These are phyloP conservation scores for Phyto melanocephala DNA, from an alignment of 2,888 invertebrate genomes.

Conservation along the genomic window DNA sequence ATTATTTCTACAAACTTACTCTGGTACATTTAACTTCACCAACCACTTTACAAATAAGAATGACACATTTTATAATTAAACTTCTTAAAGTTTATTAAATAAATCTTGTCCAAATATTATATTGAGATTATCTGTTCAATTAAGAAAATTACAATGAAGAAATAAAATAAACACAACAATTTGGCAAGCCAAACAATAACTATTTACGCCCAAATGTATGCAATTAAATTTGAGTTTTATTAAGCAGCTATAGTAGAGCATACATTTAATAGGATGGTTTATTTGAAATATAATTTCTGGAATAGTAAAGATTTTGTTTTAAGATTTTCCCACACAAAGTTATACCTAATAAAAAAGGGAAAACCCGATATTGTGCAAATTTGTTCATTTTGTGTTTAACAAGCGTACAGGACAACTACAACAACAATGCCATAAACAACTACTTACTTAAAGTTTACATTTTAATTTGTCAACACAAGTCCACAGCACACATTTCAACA, in stretches of 20 bases:
- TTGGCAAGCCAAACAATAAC: neutral
- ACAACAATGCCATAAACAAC: conserved; percentile 12
- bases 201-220: conserved; percentile 20
- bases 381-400: neutral
- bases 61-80: neutral
- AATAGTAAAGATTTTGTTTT: no score
- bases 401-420: neutral
- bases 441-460: conserved; percentile 24
- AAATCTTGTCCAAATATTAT: neutral
- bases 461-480: conserved; percentile 6
- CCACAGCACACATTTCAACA: neutral
- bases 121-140: neutral
- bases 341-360: no score
- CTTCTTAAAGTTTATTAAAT: neutral
- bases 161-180: neutral
- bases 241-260: neutral
- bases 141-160: neutral
- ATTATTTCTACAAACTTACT: neutral
- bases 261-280: neutral
- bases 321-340: no score
- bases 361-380: neutral
- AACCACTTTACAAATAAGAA: neutral
- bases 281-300: neutral
- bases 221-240: conserved; percentile 29
- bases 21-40: neutral